These are phyloP conservation scores for Grantiella picta DNA, from an alignment of 2,113 vertebrate genomes.

Conservation along the genomic window DNA sequence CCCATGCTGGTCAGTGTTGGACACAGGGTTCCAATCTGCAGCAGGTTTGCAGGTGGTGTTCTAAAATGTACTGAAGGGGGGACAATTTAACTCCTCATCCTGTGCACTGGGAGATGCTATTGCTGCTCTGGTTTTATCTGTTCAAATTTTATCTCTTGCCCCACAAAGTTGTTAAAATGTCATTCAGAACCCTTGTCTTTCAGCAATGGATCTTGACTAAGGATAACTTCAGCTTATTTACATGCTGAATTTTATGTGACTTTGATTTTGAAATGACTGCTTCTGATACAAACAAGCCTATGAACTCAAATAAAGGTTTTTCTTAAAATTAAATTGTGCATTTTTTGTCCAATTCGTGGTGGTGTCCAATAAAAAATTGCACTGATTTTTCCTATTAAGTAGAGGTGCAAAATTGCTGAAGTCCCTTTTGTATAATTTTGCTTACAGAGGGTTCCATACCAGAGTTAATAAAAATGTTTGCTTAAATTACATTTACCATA, in stretches of 20 bases:
- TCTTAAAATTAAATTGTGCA: not conserved
- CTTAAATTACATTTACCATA: not conserved
- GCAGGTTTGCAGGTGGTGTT: not conserved
- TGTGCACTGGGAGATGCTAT: not conserved
- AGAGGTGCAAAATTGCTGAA: not conserved
- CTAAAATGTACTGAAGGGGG: not conserved
- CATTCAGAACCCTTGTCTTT: not conserved
- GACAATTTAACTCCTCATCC: not conserved
- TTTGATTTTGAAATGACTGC: constrained; percentile 24
- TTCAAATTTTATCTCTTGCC: not conserved
- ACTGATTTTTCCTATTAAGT: not conserved
- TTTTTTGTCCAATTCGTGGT: not conserved
- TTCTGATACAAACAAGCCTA: constrained; percentile 49
- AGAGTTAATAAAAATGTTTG: not conserved
- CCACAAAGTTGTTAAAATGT: not conserved
- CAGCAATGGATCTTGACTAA: not conserved
- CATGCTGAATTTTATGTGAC: constrained; percentile 9
- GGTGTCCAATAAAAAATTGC: not conserved
- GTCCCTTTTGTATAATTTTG: not conserved
- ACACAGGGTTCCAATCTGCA: not conserved
- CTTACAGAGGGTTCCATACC: not conserved
- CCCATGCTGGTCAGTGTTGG: not conserved
- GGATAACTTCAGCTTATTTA: not conserved
- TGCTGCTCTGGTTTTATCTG: not conserved
- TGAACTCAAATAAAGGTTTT: constrained; percentile 52